A percentile compares a stretch with the other conserved stretches of the same genome.
These are phyloP conservation scores for Sminthurinus signatus DNA, from an alignment of 1,140 invertebrate genomes.

Conservation along the genomic window DNA sequence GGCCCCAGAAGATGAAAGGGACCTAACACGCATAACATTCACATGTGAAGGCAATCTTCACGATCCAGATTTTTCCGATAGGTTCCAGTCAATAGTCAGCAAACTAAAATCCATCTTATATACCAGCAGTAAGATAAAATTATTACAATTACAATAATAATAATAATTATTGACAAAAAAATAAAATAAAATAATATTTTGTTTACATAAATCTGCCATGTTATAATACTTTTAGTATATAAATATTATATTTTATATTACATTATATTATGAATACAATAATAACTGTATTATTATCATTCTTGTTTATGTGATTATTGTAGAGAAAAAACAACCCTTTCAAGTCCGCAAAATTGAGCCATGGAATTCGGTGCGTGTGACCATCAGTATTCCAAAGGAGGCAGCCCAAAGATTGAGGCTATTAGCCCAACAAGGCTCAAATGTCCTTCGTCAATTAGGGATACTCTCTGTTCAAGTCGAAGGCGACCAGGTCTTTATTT, in stretches of 20 bases:
- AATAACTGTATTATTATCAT: conserved; percentile 23
- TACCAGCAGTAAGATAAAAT: conserved; percentile 51
- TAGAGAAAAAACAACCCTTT: conserved; percentile 53
- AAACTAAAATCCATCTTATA: conserved; percentile 62
- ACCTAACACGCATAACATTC: conserved; percentile 64
- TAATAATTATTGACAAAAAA: background rate
- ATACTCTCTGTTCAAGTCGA: conserved; percentile 93
- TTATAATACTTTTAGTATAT: conserved; percentile 8
- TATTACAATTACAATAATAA: no score
- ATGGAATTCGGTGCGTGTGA: conserved; percentile 96
- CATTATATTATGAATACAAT: background rate
- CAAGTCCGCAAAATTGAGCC: conserved; percentile 83
- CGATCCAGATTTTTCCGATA: conserved; percentile 64
- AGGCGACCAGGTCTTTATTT: conserved; percentile 70
- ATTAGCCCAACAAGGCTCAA: conserved; percentile 76
- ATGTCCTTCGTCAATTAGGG: conserved; percentile 77
- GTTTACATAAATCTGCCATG: background rate
- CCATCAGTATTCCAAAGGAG: conserved; percentile 90
- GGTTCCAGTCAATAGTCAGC: conserved; percentile 60
- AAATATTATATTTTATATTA: background rate
- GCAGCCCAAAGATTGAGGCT: conserved; percentile 81
- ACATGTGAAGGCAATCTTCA: conserved; percentile 71
- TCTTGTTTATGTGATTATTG: conserved; percentile 33
- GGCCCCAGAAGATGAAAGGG: conserved; percentile 65
- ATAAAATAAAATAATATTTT: conserved; percentile 10